Conservation (phyloP, 2,888 invertebrate species). For the Lycia hirtaria region DNA sequence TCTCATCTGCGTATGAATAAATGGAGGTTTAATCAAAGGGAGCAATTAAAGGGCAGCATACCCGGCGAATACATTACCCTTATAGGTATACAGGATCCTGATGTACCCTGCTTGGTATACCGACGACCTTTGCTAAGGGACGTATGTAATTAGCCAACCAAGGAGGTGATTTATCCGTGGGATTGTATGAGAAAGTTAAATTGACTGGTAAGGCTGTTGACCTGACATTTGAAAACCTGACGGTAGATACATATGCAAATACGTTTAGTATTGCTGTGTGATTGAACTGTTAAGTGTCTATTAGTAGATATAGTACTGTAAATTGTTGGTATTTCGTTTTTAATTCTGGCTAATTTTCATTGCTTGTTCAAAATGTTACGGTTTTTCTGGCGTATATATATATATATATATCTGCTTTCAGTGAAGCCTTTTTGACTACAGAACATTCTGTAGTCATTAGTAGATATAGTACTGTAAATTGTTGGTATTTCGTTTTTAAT, state of each 20-base stretch:
- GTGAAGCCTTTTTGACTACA: too few species aligned
- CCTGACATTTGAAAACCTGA: neutral
- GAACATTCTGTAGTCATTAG: too few species aligned
- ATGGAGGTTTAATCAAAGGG: slow-evolving; percentile 38
- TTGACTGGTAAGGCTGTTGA: slow-evolving; percentile 10
- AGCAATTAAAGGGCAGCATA: slow-evolving; percentile 35
- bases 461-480: neutral
- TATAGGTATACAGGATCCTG: neutral
- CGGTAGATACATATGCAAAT: slow-evolving; percentile 7
- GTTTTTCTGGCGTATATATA: too few species aligned
- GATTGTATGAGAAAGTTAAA: slow-evolving; percentile 27
- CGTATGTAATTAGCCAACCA: slow-evolving; percentile 34
- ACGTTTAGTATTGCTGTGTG: neutral
- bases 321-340: neutral
- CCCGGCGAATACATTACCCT: slow-evolving; percentile 39
- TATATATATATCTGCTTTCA: too few species aligned
- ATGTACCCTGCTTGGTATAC: slow-evolving; percentile 16
- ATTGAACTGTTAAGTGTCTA: neutral
- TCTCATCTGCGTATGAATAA: slow-evolving; percentile 34
- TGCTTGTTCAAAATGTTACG: too few species aligned
- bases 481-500: neutral
- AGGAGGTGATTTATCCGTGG: slow-evolving; percentile 28
- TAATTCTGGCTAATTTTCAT: too few species aligned
- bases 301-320: neutral
- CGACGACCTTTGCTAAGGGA: slow-evolving; percentile 28